phyloP scores from a whole-genome alignment of 2,797 vertebrate genomes.

The Tauraco hartlaubi region DNA sequence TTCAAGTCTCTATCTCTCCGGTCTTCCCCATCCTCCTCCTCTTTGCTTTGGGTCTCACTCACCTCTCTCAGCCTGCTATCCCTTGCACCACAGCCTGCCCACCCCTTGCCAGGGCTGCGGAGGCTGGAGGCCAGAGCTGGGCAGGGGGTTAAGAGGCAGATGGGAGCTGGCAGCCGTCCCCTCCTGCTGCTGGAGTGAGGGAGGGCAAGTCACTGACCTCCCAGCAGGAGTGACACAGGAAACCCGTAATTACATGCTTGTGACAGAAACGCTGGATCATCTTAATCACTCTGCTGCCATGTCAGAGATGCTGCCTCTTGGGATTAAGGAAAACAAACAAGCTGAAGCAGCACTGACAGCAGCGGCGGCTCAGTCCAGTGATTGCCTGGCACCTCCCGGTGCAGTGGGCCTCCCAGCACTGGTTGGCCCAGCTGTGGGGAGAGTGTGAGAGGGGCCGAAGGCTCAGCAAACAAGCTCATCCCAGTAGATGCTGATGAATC shows the following conservation, averaged over 20 bases:
- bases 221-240: slow-evolving; percentile 76
- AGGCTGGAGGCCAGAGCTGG: neutral
- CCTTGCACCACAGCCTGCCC: neutral
- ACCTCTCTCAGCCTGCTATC: neutral
- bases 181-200: slow-evolving; percentile 34
- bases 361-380: neutral
- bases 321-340: slow-evolving; percentile 72
- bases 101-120: neutral
- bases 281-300: slow-evolving; percentile 72
- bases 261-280: slow-evolving; percentile 73
- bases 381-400: neutral
- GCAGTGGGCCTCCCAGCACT: neutral
- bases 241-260: slow-evolving; percentile 71
- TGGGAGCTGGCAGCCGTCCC: neutral
- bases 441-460: neutral
- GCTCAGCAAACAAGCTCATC: neutral
- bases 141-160: slow-evolving; percentile 21
- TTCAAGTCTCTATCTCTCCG: neutral
- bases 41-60: neutral
- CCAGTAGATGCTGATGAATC: neutral
- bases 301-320: slow-evolving; percentile 65
- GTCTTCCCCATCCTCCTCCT: neutral
- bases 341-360: neutral
- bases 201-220: slow-evolving; percentile 74
- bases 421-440: neutral